These are phyloP conservation scores for Galaxias olidus DNA, from an alignment of 2,797 vertebrate species.

Conservation along the genomic window DNA sequence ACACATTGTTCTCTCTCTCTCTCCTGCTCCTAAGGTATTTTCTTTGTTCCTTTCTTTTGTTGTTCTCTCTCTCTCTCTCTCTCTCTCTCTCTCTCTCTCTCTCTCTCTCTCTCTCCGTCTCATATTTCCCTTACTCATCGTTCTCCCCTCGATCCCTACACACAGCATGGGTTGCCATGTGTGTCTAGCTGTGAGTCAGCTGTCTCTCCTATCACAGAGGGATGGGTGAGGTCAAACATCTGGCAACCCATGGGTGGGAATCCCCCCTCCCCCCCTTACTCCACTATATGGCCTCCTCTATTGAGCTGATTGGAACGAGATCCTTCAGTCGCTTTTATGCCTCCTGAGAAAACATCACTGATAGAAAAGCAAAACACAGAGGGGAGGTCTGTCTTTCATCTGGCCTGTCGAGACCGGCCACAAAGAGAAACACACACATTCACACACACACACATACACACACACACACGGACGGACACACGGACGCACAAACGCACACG, in stretches of 20 bases:
- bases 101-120: constrained; percentile 10
- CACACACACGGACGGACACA: background rate
- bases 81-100: constrained; percentile 26
- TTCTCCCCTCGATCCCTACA: background rate
- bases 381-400: constrained; percentile 64
- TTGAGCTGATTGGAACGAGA: constrained; percentile 48
- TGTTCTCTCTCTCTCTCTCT: constrained; percentile 33
- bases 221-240: constrained; percentile 65
- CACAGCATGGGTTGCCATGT: constrained; percentile 32
- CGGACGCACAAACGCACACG: constrained; percentile 39
- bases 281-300: constrained; percentile 29
- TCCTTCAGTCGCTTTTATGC: constrained; percentile 53
- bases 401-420: constrained; percentile 1
- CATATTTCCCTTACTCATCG: constrained; percentile 5
- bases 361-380: constrained; percentile 57
- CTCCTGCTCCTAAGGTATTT: background rate
- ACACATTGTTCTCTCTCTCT: background rate
- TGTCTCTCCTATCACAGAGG: constrained; percentile 51
- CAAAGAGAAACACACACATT: background rate
- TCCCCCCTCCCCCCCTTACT: constrained; percentile 32
- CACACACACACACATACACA: constrained; percentile 1
- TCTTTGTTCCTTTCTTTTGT: background rate
- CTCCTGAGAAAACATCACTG: constrained; percentile 67
- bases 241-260: constrained; percentile 65
- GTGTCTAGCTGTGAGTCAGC: constrained; percentile 56